Conservation (phyloP, 1,140 invertebrate genomes). For the Drosophila willistoni region DNA sequence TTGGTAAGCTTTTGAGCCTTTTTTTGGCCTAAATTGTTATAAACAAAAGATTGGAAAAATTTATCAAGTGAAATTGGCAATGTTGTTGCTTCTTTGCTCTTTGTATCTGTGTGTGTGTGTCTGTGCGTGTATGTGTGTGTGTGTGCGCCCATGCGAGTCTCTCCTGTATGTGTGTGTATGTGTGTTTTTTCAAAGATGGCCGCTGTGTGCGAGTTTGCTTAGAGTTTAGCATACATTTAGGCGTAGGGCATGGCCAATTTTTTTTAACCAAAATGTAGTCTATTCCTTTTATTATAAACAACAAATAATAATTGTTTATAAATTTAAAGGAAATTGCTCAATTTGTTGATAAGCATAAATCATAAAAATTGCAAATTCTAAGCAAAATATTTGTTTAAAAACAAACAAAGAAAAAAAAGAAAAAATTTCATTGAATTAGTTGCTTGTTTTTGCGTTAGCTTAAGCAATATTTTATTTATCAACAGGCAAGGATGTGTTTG, state of each 20-base stretch:
- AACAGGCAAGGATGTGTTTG: neutral
- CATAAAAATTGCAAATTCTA: no score
- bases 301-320: neutral
- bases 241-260: neutral
- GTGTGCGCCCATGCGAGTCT: constrained; percentile 20
- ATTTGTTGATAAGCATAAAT: neutral
- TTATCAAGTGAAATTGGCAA: constrained; percentile 23
- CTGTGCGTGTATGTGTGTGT: constrained; percentile 24
- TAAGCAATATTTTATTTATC: no score
- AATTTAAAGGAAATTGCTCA: neutral
- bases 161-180: constrained; percentile 7
- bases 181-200: constrained; percentile 63
- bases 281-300: constrained; percentile 9
- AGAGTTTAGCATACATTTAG: constrained; percentile 17
- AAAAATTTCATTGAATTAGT: no score
- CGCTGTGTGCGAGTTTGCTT: constrained; percentile 40
- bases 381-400: no score
- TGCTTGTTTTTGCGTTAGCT: no score
- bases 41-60: constrained; percentile 13
- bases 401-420: no score
- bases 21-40: constrained; percentile 18
- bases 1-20: constrained; percentile 56
- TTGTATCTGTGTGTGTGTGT: constrained; percentile 8
- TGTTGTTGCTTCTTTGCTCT: constrained; percentile 15
- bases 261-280: constrained; percentile 46